Conservation (phyloP, 2,888 invertebrate genomes). For the Pecten maximus region DNA sequence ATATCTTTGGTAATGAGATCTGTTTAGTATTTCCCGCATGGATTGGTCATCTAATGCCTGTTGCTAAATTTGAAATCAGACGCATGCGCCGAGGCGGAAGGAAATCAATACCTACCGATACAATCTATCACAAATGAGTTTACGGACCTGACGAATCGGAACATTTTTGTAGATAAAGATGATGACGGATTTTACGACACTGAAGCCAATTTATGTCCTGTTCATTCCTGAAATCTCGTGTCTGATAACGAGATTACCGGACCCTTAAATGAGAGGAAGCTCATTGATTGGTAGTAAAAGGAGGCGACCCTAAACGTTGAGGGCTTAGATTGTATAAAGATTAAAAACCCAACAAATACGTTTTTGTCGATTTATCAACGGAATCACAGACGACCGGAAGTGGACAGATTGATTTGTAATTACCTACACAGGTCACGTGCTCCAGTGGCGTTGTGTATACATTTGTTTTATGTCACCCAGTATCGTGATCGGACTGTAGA, state of each 20-base stretch:
- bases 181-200: constrained; percentile 30
- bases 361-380: neutral
- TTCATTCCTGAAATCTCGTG: constrained; percentile 29
- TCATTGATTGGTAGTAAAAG: constrained; percentile 32
- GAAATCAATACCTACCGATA: constrained; percentile 4
- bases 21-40: neutral
- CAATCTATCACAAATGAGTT: constrained; percentile 29
- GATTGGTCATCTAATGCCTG: constrained; percentile 13
- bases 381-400: constrained; percentile 13
- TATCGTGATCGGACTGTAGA: neutral
- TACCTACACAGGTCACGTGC: constrained; percentile 22
- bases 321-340: constrained; percentile 23
- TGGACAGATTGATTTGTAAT: constrained; percentile 17
- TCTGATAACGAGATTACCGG: constrained; percentile 32
- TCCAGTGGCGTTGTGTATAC: neutral
- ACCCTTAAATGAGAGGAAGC: constrained; percentile 33
- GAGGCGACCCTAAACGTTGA: neutral
- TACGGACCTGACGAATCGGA: constrained; percentile 20
- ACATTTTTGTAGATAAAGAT: constrained; percentile 31
- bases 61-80: constrained; percentile 24
- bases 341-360: neutral
- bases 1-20: constrained; percentile 18
- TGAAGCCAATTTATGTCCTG: constrained; percentile 33
- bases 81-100: constrained; percentile 9
- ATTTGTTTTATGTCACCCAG: neutral